Evolutionary conservation across 2,113 vertebrate genomes (phyloP).

Genomic region (Scartelaos histophorus): DNA sequence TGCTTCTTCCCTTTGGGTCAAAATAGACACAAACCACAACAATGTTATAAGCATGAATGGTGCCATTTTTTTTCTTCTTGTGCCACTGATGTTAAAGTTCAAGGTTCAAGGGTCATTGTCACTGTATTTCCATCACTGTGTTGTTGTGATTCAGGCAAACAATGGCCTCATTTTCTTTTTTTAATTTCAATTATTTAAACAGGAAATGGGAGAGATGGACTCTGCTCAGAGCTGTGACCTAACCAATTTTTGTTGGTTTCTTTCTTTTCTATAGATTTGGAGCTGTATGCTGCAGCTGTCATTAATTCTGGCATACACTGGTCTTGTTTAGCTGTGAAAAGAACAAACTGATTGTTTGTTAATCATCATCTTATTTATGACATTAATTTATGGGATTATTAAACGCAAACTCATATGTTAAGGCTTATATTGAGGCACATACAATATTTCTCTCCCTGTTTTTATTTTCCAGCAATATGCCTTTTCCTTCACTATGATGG

Average conservation of each 20-base stretch:
- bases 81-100: too few relatives aligned
- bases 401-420: constrained; percentile 54
- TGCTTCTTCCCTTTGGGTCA: neutral
- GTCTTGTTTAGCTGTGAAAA: constrained; percentile 74
- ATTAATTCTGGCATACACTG: constrained; percentile 66
- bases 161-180: constrained; percentile 37
- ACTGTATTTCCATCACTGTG: constrained; percentile 30
- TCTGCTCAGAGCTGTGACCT: constrained; percentile 45
- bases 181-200: constrained; percentile 35
- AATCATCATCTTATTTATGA: constrained; percentile 74
- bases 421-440: constrained; percentile 56
- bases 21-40: constrained; percentile 15
- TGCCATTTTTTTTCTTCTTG: constrained; percentile 64
- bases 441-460: constrained; percentile 39
- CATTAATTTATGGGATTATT: constrained; percentile 72
- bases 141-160: constrained; percentile 31
- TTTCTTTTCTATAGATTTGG: constrained; percentile 45
- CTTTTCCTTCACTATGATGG: constrained; percentile 45
- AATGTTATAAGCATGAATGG: constrained; percentile 36
- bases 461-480: constrained; percentile 66
- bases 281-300: constrained; percentile 53
- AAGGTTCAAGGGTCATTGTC: constrained; percentile 32
- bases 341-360: constrained; percentile 69
- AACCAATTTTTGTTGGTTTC: constrained; percentile 40
- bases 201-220: constrained; percentile 54